Conservation (phyloP, 2,797 vertebrate species). For the Eulemur mongoz region DNA sequence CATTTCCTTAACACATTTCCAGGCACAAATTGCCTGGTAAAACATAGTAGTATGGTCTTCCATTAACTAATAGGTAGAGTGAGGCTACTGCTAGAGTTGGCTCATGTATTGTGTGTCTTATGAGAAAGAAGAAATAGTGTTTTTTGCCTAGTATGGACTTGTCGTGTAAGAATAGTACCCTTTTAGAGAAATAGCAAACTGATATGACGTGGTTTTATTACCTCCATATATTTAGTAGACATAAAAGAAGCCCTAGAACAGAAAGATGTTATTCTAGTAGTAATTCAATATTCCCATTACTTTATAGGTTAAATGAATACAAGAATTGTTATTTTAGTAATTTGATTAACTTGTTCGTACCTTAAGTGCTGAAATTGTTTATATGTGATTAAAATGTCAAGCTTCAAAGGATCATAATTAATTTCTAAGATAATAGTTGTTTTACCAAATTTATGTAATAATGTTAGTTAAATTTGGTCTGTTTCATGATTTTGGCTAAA, state of each 20-base stretch:
- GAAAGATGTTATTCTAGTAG: background rate
- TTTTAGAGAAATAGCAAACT: conserved; percentile 18
- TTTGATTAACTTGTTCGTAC: conserved; percentile 3
- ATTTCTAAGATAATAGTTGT: conserved; percentile 8
- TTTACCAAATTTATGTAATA: background rate
- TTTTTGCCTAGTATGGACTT: background rate
- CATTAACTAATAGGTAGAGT: background rate
- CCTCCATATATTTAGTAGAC: background rate
- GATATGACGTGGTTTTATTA: background rate
- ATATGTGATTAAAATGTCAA: background rate
- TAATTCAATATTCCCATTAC: background rate
- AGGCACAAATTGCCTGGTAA: background rate
- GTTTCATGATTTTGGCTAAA: conserved; percentile 12
- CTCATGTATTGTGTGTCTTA: background rate
- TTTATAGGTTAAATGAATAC: background rate
- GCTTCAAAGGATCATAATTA: background rate
- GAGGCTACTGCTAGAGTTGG: background rate
- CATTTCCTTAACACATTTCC: background rate
- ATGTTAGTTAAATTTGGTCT: background rate
- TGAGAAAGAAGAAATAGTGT: background rate
- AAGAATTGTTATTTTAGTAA: background rate
- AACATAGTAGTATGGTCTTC: background rate
- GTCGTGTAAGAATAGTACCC: background rate
- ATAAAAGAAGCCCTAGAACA: conserved; percentile 4
- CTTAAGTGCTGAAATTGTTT: background rate